A percentile compares a stretch with the other conserved stretches of the same genome.
phyloP scores from a whole-genome alignment of 2,888 invertebrate genomes.

The Liodrosophila aerea region DNA sequence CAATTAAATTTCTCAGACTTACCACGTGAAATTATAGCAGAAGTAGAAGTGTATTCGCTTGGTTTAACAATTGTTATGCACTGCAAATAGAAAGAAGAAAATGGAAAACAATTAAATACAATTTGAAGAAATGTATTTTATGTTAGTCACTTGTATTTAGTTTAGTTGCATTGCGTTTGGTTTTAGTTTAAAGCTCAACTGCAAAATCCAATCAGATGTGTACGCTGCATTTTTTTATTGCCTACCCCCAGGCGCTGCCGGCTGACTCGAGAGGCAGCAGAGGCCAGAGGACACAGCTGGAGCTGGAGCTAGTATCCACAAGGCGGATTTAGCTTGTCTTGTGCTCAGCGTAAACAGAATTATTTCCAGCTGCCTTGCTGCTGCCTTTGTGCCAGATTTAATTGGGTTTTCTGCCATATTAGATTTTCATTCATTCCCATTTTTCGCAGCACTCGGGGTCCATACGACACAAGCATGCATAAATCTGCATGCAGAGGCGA shows the following conservation, averaged over 20 bases:
- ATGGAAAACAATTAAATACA: slow-evolving; percentile 40
- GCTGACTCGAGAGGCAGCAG: background rate
- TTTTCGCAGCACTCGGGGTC: background rate
- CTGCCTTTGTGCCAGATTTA: slow-evolving; percentile 65
- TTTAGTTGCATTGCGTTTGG: slow-evolving; percentile 6
- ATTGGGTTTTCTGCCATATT: slow-evolving; percentile 75
- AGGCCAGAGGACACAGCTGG: slow-evolving; percentile 41
- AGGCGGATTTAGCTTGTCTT: slow-evolving; percentile 69
- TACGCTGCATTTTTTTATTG: slow-evolving; percentile 32
- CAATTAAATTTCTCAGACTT: slow-evolving; percentile 22
- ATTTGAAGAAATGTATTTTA: slow-evolving; percentile 3
- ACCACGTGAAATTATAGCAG: slow-evolving; percentile 19
- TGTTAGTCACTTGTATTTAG: slow-evolving; percentile 1
- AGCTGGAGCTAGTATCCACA: too few relatives aligned
- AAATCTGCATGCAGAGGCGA: slow-evolving; percentile 43
- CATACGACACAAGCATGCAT: slow-evolving; percentile 30
- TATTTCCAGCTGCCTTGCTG: slow-evolving; percentile 61
- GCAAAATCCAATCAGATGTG: slow-evolving; percentile 50
- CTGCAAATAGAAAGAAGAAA: slow-evolving; percentile 17
- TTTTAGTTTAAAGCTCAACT: slow-evolving; percentile 18
- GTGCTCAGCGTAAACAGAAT: slow-evolving; percentile 60
- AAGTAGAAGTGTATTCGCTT: too few relatives aligned
- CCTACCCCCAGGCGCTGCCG: slow-evolving; percentile 37
- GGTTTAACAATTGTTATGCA: too few relatives aligned
- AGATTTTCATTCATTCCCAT: slow-evolving; percentile 56